Evolutionary conservation across 2,888 invertebrate genomes (phyloP).

Genomic region (Cosmorhoe ocellata): DNA sequence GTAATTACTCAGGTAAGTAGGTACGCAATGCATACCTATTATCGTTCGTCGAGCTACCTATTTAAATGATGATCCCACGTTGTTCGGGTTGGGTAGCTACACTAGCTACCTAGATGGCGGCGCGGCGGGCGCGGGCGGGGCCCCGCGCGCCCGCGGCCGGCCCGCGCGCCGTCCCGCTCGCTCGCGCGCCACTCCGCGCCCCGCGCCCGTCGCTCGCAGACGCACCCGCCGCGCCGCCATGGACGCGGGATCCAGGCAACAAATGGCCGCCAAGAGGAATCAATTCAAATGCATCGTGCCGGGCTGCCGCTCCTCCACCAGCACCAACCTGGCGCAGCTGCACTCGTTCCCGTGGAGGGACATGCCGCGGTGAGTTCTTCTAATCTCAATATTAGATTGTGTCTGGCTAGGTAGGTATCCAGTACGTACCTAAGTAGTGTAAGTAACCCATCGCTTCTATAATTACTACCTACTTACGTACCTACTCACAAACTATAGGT

Average conservation of each 20-base stretch:
- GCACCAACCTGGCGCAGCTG: slow-evolving; percentile 13
- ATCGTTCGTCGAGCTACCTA: too few species aligned
- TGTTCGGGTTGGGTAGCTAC: background rate
- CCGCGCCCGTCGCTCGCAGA: slow-evolving; percentile 7
- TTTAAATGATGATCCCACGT: too few species aligned
- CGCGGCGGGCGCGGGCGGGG: too few species aligned
- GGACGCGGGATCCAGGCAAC: background rate
- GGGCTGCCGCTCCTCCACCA: slow-evolving; percentile 14
- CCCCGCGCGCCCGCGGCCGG: too few species aligned
- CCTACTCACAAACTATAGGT: too few species aligned
- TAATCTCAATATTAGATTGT: background rate
- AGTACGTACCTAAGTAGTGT: too few species aligned
- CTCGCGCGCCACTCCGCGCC: slow-evolving; percentile 9
- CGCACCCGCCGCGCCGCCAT: background rate
- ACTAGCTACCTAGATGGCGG: too few species aligned
- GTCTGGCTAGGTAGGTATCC: too few species aligned
- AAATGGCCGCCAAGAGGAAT: slow-evolving; percentile 3
- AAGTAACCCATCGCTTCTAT: too few species aligned
- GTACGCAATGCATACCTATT: too few species aligned
- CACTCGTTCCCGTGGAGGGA: slow-evolving; percentile 23
- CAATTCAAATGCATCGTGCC: slow-evolving; percentile 19
- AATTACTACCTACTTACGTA: too few species aligned
- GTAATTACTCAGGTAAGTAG: too few species aligned
- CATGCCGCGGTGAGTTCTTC: slow-evolving; percentile 17
- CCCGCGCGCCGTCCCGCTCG: background rate